Evolutionary conservation across 2,888 invertebrate species (phyloP), one percentile per base, ranked within the genome.

Genomic region (Tinea pellionella): DNA sequence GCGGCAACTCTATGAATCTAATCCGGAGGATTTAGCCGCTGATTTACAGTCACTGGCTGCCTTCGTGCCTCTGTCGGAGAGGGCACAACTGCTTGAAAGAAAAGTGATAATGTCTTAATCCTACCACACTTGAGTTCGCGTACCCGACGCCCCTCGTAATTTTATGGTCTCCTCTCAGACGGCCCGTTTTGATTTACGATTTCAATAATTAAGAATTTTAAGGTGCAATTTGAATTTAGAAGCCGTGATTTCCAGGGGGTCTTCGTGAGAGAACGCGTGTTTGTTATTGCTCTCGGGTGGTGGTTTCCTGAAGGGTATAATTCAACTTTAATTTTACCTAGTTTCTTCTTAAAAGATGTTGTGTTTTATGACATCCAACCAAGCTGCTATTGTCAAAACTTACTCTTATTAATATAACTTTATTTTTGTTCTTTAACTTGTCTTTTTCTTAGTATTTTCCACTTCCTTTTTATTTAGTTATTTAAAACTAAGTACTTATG

Each of bases 101-200:
- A 90, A 90, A 90, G 89, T 89, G 89, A 90, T 90, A 90, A 90
- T 89, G 89, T 90, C 89, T 89, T 90, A 89, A 90, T 89, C 89
- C 89, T 81, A 84, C 81, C 88, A 87, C 88, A 88, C 88, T 86
- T 74, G 80, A 83, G 77, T 74, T 72, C 70, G 69, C 67, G 65
- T 68, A 70, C 66, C 67, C 68, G 69, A 65, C 72, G 32, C 80
- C 75, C 74, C 71, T 74, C 59, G 43, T 59, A 78, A 83, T 85
- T 86, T 86, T 83, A 85, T 83, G 83, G 85, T 83, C 83, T 79
- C 78, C 78, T 79, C 83, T 73, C 83, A 84, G 83, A 83, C 80
- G 85, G 85, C 79, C 80, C 81, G 78, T 80, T 84, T 81, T 87
- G 87, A 87, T 87, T 87, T 87, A 87, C 80, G 87, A 86, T 87